phyloP scores from a whole-genome alignment of 2,113 vertebrate species.

The Alectura lathami region DNA sequence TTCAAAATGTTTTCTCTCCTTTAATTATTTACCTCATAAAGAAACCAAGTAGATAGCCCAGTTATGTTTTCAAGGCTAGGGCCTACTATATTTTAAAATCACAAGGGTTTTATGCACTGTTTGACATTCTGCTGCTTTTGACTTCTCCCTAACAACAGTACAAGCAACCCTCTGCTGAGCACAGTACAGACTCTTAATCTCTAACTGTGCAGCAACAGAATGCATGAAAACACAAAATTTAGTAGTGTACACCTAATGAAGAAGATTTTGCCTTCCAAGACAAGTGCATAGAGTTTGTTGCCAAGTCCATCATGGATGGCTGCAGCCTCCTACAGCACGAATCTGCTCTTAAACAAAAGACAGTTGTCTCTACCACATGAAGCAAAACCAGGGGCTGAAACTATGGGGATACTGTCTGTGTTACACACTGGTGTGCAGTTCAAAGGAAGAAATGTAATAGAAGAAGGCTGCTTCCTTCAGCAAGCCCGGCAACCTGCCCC shows the following conservation, averaged over 20 bases:
- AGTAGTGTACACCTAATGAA: background rate
- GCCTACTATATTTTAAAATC: background rate
- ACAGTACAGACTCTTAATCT: background rate
- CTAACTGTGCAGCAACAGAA: background rate
- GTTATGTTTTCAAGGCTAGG: constrained; percentile 9
- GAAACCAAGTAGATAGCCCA: background rate
- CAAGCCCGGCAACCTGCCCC: background rate
- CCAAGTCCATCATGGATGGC: background rate
- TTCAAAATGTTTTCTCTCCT: constrained; percentile 22
- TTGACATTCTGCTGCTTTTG: background rate
- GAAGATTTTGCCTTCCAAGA: background rate
- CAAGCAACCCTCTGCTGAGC: background rate
- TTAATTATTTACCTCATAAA: constrained; percentile 66
- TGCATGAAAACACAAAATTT: background rate
- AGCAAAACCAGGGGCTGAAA: background rate
- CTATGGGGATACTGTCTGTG: background rate
- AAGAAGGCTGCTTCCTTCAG: background rate
- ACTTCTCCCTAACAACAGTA: background rate
- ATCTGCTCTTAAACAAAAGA: background rate
- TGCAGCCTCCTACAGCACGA: background rate
- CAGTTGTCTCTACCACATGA: background rate
- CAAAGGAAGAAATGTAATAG: background rate
- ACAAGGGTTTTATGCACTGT: background rate
- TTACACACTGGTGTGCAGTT: background rate
- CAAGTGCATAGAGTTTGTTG: background rate